phyloP scores from a whole-genome alignment of 2,113 vertebrate species.

The Martes martes region DNA sequence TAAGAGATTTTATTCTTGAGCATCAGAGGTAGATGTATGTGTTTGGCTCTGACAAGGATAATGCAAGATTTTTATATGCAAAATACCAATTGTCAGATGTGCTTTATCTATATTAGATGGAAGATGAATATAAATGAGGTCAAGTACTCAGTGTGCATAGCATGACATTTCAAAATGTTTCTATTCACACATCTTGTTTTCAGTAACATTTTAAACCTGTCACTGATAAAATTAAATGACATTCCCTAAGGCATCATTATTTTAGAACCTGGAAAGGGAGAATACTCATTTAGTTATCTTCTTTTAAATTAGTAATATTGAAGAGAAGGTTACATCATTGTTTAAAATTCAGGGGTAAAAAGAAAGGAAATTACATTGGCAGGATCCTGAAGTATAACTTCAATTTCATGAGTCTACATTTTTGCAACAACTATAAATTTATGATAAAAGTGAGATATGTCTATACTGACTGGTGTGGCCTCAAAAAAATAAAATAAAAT shows the following conservation, averaged over 20 bases:
- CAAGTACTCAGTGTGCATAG: not conserved
- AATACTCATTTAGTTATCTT: conserved; percentile 10
- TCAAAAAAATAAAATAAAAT: not conserved
- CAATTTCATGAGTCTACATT: not conserved
- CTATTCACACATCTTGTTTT: not conserved
- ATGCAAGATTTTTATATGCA: conserved; percentile 35
- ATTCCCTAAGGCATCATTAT: not conserved
- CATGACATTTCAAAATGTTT: not conserved
- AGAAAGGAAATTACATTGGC: not conserved
- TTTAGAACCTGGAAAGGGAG: not conserved
- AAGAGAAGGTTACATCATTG: not conserved
- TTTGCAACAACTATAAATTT: not conserved
- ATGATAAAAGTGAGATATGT: not conserved
- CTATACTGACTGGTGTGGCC: not conserved
- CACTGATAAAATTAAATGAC: not conserved
- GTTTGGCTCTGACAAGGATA: not conserved
- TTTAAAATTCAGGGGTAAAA: not conserved
- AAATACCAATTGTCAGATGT: conserved; percentile 60
- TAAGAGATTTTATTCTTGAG: not conserved
- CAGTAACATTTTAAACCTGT: conserved; percentile 18
- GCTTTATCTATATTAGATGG: conserved; percentile 14
- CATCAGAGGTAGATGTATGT: conserved; percentile 39
- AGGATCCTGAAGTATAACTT: not conserved
- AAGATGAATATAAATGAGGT: conserved; percentile 52
- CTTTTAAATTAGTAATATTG: not conserved